phyloP scores from a whole-genome alignment of 2,113 vertebrate genomes.

The Chitala chitala region DNA sequence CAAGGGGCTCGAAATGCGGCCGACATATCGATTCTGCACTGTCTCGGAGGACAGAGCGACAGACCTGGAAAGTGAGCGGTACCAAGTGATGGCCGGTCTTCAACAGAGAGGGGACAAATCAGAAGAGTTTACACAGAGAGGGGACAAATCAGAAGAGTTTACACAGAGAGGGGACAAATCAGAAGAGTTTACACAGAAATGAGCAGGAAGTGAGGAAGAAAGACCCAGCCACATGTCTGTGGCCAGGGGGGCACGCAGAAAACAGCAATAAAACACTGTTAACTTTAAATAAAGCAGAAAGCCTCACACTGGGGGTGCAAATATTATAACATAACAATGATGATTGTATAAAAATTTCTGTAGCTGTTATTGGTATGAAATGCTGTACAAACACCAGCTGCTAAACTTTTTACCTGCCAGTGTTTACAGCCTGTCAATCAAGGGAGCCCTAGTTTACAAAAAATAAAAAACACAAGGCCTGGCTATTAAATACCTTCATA shows the following conservation, averaged over 20 bases:
- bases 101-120: not conserved
- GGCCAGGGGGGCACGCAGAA: too few relatives aligned
- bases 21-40: constrained; percentile 1
- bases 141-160: not conserved
- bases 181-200: not conserved
- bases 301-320: not conserved
- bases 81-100: not conserved
- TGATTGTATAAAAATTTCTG: not conserved
- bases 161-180: not conserved
- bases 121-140: not conserved
- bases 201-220: not conserved
- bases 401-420: too few relatives aligned
- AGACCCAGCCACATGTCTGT: not conserved
- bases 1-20: not conserved
- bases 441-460: not conserved
- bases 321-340: not conserved
- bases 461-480: not conserved
- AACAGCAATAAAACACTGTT: too few relatives aligned
- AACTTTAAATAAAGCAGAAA: not conserved
- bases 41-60: not conserved
- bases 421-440: not conserved
- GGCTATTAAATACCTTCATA: not conserved
- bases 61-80: not conserved
- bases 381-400: too few relatives aligned
- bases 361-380: not conserved